A percentile compares a stretch with the other conserved stretches of the same genome.
phyloP scores from a whole-genome alignment of 2,888 invertebrate species.

The Polyploca ridens region DNA sequence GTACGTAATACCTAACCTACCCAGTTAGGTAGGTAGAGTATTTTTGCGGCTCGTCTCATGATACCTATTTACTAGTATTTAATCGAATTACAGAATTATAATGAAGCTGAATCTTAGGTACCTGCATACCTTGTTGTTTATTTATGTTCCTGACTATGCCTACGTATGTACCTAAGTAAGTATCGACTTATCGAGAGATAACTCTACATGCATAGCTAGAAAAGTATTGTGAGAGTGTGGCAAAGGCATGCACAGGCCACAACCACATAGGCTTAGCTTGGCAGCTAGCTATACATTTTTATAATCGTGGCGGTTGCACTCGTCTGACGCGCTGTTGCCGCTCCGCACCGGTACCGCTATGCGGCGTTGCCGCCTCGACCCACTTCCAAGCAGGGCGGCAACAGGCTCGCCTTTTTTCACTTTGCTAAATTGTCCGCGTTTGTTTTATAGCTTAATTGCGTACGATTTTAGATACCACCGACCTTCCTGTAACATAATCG shows the following conservation, averaged over 20 bases:
- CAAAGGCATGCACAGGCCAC: neutral
- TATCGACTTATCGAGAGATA: too few relatives aligned
- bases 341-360: constrained; percentile 58
- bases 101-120: too few relatives aligned
- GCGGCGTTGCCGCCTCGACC: constrained; percentile 72
- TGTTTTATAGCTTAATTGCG: constrained; percentile 41
- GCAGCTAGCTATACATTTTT: neutral
- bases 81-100: too few relatives aligned
- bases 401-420: constrained; percentile 62
- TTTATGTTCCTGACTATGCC: too few relatives aligned
- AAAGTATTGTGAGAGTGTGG: too few relatives aligned
- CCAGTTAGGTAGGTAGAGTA: too few relatives aligned
- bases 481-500: constrained; percentile 23
- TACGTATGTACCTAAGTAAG: too few relatives aligned
- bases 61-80: too few relatives aligned
- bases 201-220: too few relatives aligned
- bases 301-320: constrained; percentile 17
- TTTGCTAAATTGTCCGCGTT: constrained; percentile 60
- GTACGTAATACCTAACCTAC: too few relatives aligned
- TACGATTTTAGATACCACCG: constrained; percentile 34
- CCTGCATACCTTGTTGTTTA: too few relatives aligned
- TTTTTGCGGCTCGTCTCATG: too few relatives aligned
- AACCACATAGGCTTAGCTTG: neutral
- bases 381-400: constrained; percentile 57
- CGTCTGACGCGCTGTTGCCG: constrained; percentile 52